Evolutionary conservation across 2,113 vertebrate species (phyloP).

Genomic region (Crocuta crocuta): DNA sequence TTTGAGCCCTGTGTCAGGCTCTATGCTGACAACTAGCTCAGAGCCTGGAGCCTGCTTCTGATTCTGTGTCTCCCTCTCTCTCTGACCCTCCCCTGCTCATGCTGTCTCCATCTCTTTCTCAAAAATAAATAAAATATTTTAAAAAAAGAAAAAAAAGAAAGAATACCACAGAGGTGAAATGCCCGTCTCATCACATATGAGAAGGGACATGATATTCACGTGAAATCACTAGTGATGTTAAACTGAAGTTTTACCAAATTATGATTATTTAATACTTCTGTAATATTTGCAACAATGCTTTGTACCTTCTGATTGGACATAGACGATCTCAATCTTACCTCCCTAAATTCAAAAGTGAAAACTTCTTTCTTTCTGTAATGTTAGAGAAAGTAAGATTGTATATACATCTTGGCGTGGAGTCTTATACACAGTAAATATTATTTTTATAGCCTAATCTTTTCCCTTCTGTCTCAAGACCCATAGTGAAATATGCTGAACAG

Average conservation of each 20-base stretch:
- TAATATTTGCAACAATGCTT: background rate
- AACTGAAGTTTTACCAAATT: background rate
- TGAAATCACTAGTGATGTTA: background rate
- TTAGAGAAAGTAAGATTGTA: background rate
- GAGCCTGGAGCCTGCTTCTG: too few species aligned
- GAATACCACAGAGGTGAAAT: background rate
- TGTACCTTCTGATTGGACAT: background rate
- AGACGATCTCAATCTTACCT: background rate
- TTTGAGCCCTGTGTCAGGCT: too few species aligned
- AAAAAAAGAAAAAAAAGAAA: background rate
- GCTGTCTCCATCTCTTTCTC: too few species aligned
- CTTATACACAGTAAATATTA: background rate
- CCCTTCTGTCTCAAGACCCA: background rate
- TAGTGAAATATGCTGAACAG: background rate
- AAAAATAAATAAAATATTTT: too few species aligned
- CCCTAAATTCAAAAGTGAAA: constrained; percentile 27
- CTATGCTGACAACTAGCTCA: too few species aligned
- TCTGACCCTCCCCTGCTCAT: too few species aligned
- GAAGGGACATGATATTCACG: background rate
- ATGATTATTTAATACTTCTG: background rate
- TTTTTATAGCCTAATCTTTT: background rate
- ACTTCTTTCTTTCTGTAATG: background rate
- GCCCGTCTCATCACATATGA: background rate
- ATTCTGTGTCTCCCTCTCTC: too few species aligned
- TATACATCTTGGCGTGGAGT: background rate